A percentile compares a stretch with the other conserved stretches of the same genome.
These are phyloP conservation scores for Epizoanthus fatuus DNA, from an alignment of 92 coral and sea anemone species.

Conservation along the genomic window DNA sequence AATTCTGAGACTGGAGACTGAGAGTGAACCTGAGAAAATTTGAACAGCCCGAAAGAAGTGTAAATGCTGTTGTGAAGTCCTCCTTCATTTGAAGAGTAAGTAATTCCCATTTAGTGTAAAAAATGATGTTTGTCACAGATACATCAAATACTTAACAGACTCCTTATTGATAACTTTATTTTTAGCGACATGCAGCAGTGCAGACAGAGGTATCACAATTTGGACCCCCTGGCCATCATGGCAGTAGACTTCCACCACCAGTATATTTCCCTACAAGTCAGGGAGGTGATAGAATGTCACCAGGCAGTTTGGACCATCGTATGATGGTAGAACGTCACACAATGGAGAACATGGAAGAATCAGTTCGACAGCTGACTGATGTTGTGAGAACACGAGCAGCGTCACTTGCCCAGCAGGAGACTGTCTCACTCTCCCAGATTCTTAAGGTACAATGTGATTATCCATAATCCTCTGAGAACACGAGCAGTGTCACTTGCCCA, in stretches of 20 bases:
- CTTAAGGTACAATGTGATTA: slow-evolving; percentile 74
- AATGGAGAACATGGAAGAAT: slow-evolving; percentile 97
- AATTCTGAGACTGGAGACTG: too few species aligned
- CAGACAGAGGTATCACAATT: slow-evolving; percentile 40
- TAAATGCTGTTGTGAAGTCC: too few species aligned
- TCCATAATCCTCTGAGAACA: too few species aligned
- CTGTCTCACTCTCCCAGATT: slow-evolving; percentile 97
- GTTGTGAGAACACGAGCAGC: slow-evolving; percentile 92
- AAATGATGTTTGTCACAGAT: too few species aligned
- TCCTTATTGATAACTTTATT: not conserved
- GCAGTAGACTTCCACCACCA: slow-evolving; percentile 69
- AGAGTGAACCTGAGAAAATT: too few species aligned
- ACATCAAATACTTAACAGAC: not conserved
- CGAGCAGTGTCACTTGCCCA: too few species aligned
- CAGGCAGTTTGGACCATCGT: slow-evolving; percentile 92
- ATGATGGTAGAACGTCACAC: slow-evolving; percentile 94
- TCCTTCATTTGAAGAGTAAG: too few species aligned
- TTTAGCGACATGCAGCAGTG: slow-evolving; percentile 60
- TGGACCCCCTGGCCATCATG: slow-evolving; percentile 56
- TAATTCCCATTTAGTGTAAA: too few species aligned
- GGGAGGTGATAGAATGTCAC: slow-evolving; percentile 93
- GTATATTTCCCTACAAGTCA: slow-evolving; percentile 2
- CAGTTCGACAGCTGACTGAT: slow-evolving; percentile 95
- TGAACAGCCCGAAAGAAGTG: too few species aligned
- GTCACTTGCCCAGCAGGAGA: slow-evolving; percentile 96